Evolutionary conservation across 2,888 invertebrate genomes (phyloP).

Genomic region (Cordilura impudica): DNA sequence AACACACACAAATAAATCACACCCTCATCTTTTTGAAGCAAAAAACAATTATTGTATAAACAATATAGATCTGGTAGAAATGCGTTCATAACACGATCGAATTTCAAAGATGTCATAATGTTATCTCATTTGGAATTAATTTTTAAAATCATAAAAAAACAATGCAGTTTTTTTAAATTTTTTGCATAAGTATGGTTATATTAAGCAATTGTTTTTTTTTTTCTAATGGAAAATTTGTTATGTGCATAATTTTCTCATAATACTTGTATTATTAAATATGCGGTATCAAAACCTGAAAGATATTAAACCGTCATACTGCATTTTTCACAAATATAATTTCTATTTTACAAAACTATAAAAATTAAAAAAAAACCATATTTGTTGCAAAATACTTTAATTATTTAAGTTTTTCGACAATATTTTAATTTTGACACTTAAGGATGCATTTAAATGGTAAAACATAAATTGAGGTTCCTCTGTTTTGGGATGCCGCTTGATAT

Average conservation of each 20-base stretch:
- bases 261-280: constrained; percentile 2
- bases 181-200: not conserved
- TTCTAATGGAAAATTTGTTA: constrained; percentile 30
- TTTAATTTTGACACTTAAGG: too few species aligned
- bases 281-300: too few species aligned
- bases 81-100: constrained; percentile 51
- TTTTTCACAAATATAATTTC: too few species aligned
- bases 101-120: constrained; percentile 51
- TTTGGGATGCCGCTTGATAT: too few species aligned
- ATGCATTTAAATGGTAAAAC: too few species aligned
- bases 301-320: too few species aligned
- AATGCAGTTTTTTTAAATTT: not conserved
- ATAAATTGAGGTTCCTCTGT: too few species aligned
- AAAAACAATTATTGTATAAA: constrained; percentile 11
- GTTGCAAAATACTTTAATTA: too few species aligned
- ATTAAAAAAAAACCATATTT: too few species aligned
- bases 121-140: constrained; percentile 22
- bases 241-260: constrained; percentile 34
- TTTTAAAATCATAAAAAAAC: not conserved
- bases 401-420: too few species aligned
- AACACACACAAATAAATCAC: too few species aligned
- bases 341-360: too few species aligned
- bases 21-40: constrained; percentile 34
- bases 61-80: constrained; percentile 28
- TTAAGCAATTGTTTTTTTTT: constrained; percentile 47